Evolutionary conservation across 23 tunicate species (phyloP).

Genomic region (Halocynthia roretzi): DNA sequence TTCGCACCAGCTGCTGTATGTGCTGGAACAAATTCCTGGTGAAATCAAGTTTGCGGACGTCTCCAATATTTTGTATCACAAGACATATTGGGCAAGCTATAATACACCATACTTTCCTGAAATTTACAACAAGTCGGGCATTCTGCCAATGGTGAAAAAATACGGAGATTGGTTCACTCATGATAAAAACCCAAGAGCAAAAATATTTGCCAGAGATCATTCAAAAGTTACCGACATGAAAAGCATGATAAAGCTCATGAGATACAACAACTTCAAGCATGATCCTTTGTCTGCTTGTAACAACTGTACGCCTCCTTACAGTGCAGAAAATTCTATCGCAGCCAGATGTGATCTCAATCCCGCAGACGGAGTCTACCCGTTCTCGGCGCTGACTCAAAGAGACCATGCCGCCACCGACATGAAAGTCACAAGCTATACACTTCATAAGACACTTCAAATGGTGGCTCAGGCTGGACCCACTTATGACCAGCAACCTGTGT

Average conservation of each 20-base stretch:
- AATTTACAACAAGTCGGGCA: slow-evolving; percentile 21
- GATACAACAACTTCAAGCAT: slow-evolving; percentile 44
- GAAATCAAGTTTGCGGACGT: slow-evolving; percentile 22
- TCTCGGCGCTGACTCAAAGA: slow-evolving; percentile 25
- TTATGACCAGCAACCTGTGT: slow-evolving; percentile 41
- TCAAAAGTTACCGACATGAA: slow-evolving; percentile 24
- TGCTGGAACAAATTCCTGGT: slow-evolving; percentile 62
- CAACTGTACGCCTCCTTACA: slow-evolving; percentile 42
- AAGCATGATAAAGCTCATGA: slow-evolving; percentile 29
- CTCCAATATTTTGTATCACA: slow-evolving; percentile 15
- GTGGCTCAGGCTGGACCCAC: slow-evolving; percentile 52
- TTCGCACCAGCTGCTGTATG: slow-evolving; percentile 15
- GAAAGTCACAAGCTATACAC: slow-evolving; percentile 22
- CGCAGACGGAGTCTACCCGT: slow-evolving; percentile 24
- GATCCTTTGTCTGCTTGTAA: slow-evolving; percentile 31
- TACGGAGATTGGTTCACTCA: slow-evolving; percentile 51
- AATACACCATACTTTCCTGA: slow-evolving; percentile 34
- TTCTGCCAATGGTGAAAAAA: slow-evolving; percentile 26
- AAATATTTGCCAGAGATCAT: slow-evolving; percentile 40
- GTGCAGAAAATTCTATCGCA: slow-evolving; percentile 42
- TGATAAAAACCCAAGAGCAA: slow-evolving; percentile 44
- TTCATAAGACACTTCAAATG: slow-evolving; percentile 14
- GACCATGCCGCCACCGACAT: slow-evolving; percentile 44
- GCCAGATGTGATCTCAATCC: slow-evolving; percentile 37
- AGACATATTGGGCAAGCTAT: slow-evolving; percentile 50